Base-by-base conservation (phyloP, 1,140 invertebrate species). In the Drosophila navojoa region DNA sequence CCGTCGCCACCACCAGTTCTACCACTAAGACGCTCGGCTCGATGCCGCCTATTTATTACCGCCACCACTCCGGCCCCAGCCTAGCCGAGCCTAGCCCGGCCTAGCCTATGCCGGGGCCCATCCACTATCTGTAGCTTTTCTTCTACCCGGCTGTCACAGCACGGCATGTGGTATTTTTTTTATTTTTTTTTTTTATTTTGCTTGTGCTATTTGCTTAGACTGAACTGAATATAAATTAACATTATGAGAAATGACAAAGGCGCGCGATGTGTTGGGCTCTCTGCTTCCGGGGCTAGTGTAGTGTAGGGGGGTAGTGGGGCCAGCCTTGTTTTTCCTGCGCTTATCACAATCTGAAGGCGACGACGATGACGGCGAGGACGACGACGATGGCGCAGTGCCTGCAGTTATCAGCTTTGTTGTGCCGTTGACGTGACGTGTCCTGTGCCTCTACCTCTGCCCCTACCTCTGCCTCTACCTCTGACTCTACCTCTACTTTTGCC, bases 151-250 rank as follows among this genome's bases (percentile, higher is more conserved):
- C 63, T 71, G 75, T 61, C 63, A 62, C 71, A 80, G 49, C 42
- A 63, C 71, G 32, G 54, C 62, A 69, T 38, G 70, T 47, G 71
- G 67, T 77, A 80, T 86, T 86, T 86, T 77, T 70, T 57, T 74
- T 53, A 1, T 15, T 44, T 42, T 45, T 45, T 45, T 45, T 45
- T 15, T 45, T 45, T 45, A 19, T 16, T 45, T 15, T 45, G 42
- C 15, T 15, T 61, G 42, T 70, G 59, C 64, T 73, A 68, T 76
- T 71, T 78, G 67, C 74, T 82, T 87, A 87, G 84, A 89, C 82
- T 87, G 84, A 89, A 87, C 84, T 87, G 84, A 87, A 89, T 87
- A 87, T 89, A 89, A 87, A 87, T 87, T 87, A 87, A 87, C 80
- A 77, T 87, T 87, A 87, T 87, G 82, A 87, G 70, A 87, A 87